Evolutionary conservation across 2,888 invertebrate species (phyloP).

Genomic region (Aelia acuminata): DNA sequence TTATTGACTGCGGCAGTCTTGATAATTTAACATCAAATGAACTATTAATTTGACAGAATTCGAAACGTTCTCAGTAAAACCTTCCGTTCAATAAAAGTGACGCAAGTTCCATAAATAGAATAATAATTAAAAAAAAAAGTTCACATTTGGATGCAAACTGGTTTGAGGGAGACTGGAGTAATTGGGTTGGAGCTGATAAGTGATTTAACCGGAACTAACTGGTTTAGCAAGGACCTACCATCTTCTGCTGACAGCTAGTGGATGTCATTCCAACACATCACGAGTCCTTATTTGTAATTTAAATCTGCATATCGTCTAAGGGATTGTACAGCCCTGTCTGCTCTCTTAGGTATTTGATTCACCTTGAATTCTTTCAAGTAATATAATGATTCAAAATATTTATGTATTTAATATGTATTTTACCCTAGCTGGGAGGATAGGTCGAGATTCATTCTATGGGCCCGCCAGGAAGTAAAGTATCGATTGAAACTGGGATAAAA

Average conservation of each 20-base stretch:
- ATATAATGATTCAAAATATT: too few relatives aligned
- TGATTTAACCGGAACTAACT: conserved; percentile 35
- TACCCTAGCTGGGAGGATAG: too few relatives aligned
- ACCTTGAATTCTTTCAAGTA: too few relatives aligned
- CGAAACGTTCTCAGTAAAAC: not conserved
- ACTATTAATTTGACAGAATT: not conserved
- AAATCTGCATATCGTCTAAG: conserved; percentile 30
- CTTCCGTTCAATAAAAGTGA: not conserved
- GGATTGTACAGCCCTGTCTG: not conserved
- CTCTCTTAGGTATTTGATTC: not conserved
- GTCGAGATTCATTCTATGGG: too few relatives aligned
- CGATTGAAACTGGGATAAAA: too few relatives aligned
- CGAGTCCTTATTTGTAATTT: conserved; percentile 25
- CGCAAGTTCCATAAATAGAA: not conserved
- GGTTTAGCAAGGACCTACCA: conserved; percentile 7
- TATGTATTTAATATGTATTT: too few relatives aligned
- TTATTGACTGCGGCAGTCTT: too few relatives aligned
- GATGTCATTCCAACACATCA: not conserved
- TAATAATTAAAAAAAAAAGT: not conserved
- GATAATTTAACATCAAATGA: not conserved
- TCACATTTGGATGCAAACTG: not conserved
- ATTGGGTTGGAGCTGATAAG: not conserved
- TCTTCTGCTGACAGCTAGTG: conserved; percentile 28
- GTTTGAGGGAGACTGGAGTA: not conserved
- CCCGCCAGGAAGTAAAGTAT: too few relatives aligned